A percentile compares a stretch with the other conserved stretches of the same genome.
phyloP scores from a whole-genome alignment of 2,888 invertebrate species.

The Nomada goodeniana region DNA sequence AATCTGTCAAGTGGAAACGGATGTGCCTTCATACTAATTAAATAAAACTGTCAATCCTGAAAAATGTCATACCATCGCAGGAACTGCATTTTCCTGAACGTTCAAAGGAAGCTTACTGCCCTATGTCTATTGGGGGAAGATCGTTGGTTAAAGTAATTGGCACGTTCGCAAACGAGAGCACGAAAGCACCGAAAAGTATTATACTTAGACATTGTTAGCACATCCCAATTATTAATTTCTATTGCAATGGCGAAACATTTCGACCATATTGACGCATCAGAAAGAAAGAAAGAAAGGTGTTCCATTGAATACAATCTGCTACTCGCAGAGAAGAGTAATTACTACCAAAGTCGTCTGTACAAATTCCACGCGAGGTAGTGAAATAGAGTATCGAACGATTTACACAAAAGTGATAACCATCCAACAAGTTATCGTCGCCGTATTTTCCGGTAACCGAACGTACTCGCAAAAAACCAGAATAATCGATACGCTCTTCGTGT shows the following conservation, averaged over 20 bases:
- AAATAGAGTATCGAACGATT: too few species aligned
- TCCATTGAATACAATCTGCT: too few species aligned
- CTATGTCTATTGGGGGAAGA: background rate
- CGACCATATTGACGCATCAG: too few species aligned
- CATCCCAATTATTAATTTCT: too few species aligned
- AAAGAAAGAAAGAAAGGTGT: too few species aligned
- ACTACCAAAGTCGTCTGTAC: too few species aligned
- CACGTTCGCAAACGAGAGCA: too few species aligned
- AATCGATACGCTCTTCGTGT: background rate
- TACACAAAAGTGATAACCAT: background rate
- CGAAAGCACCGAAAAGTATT: too few species aligned
- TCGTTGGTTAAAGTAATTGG: background rate
- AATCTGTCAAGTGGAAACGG: conserved; percentile 55
- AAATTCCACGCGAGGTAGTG: too few species aligned
- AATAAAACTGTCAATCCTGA: conserved; percentile 31
- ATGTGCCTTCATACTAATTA: conserved; percentile 41
- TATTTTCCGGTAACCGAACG: background rate
- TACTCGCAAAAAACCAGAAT: background rate
- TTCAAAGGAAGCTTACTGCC: background rate
- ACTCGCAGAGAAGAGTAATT: too few species aligned
- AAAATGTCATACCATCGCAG: background rate
- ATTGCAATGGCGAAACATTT: too few species aligned
- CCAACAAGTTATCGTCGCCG: background rate
- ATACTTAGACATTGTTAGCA: too few species aligned
- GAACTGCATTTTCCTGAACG: background rate